Evolutionary conservation across 2,113 vertebrate genomes (phyloP).

Genomic region (Xiphias gladius): DNA sequence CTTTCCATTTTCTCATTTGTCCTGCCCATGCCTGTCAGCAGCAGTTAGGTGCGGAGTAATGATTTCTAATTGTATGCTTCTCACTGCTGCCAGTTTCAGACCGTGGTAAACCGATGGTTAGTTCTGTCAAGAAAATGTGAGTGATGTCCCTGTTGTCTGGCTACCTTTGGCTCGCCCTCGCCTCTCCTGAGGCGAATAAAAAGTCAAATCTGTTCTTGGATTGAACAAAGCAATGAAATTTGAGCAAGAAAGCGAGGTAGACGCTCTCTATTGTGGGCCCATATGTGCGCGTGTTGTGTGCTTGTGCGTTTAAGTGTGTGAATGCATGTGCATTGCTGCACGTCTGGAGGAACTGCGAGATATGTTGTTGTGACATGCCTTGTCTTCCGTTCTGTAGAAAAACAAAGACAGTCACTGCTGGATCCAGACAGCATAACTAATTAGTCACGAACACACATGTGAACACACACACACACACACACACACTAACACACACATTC

Average conservation of each 20-base stretch:
- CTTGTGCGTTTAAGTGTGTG: conserved; percentile 12
- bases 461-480: conserved; percentile 5
- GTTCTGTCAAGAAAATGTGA: conserved; percentile 33
- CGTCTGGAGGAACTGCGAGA: conserved; percentile 73
- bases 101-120: conserved; percentile 47
- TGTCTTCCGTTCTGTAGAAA: conserved; percentile 77
- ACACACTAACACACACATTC: conserved; percentile 64
- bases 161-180: neutral
- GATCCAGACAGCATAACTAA: conserved; percentile 86
- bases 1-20: conserved; percentile 70
- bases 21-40: conserved; percentile 66
- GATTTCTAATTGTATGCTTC: conserved; percentile 66
- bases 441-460: conserved; percentile 77
- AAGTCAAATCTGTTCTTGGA: conserved; percentile 5
- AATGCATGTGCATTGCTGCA: conserved; percentile 34
- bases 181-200: neutral
- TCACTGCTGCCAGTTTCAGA: conserved; percentile 48
- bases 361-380: conserved; percentile 85
- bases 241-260: neutral
- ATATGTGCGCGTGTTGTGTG: conserved; percentile 31
- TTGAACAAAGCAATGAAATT: conserved; percentile 29
- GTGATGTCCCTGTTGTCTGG: conserved; percentile 7
- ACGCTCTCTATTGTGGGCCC: conserved; percentile 25
- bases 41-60: conserved; percentile 67
- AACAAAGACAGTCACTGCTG: conserved; percentile 81